Conservation (phyloP, 2,888 invertebrate species). For the Alitta virens region DNA sequence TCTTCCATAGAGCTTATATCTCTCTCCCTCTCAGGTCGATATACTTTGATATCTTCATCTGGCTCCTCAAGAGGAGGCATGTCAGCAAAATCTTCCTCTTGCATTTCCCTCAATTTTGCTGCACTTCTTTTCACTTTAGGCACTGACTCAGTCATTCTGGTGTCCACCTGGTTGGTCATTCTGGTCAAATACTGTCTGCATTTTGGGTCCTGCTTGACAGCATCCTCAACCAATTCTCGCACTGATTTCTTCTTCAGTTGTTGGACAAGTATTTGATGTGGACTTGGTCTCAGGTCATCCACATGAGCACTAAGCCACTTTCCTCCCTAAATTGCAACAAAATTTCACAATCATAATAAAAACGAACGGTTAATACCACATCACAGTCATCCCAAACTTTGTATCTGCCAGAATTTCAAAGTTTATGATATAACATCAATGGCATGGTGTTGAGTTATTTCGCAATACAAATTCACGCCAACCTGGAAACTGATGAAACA, state of each 20-base stretch:
- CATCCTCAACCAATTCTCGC: constrained; percentile 18
- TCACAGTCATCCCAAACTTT: no score
- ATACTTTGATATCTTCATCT: not conserved
- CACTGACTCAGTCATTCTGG: not conserved
- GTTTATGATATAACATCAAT: no score
- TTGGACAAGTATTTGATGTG: constrained; percentile 15
- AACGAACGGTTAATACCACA: no score
- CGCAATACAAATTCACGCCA: no score
- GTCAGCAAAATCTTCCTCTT: not conserved
- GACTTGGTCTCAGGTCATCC: constrained; percentile 37
- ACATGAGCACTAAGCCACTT: constrained; percentile 49
- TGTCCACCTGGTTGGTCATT: not conserved
- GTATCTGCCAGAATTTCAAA: no score
- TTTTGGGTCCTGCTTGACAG: not conserved
- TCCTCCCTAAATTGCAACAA: no score
- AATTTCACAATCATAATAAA: no score
- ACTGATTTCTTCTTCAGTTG: constrained; percentile 19
- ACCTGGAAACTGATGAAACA: constrained; percentile 49
- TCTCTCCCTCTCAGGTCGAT: not conserved
- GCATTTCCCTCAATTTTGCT: not conserved
- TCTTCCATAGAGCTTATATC: no score
- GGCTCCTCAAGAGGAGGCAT: not conserved
- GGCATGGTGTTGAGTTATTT: no score
- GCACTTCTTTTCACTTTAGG: not conserved
- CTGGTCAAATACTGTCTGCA: not conserved